Percentiles rank a stretch among this genome's conserved stretches.
Conservation (phyloP, 2,888 invertebrate genomes). For the Hipparchia sbordonii region DNA sequence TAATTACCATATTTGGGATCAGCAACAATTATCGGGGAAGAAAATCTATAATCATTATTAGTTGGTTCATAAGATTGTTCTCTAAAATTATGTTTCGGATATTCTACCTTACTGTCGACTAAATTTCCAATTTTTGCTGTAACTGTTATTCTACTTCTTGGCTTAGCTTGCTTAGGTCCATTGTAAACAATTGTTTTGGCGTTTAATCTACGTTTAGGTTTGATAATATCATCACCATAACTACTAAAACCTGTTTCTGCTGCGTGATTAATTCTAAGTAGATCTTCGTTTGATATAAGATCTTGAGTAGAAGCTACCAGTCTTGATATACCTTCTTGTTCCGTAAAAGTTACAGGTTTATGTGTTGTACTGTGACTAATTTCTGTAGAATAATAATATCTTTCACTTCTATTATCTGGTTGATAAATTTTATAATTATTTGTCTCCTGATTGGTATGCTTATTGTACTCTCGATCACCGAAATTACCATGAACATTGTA, state of each 20-base stretch:
- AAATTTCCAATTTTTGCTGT: slow-evolving; percentile 67
- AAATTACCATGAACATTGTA: slow-evolving; percentile 60
- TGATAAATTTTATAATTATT: slow-evolving; percentile 60
- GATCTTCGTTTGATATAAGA: slow-evolving; percentile 84
- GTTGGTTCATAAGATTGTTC: slow-evolving; percentile 47
- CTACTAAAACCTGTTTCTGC: slow-evolving; percentile 60
- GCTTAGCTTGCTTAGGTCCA: slow-evolving; percentile 42
- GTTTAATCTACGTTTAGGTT: slow-evolving; percentile 54
- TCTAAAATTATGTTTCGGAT: slow-evolving; percentile 47
- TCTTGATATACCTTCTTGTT: slow-evolving; percentile 69
- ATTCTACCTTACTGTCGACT: slow-evolving; percentile 54
- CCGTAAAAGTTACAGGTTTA: slow-evolving; percentile 47
- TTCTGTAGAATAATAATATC: slow-evolving; percentile 59
- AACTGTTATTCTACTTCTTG: slow-evolving; percentile 59
- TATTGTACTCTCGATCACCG: slow-evolving; percentile 57
- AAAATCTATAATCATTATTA: slow-evolving; percentile 62
- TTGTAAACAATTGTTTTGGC: slow-evolving; percentile 23
- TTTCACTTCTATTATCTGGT: slow-evolving; percentile 62
- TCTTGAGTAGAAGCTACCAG: slow-evolving; percentile 83
- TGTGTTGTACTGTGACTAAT: slow-evolving; percentile 46
- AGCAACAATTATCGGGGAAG: slow-evolving; percentile 77
- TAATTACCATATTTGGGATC: slow-evolving; percentile 57
- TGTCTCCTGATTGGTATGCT: slow-evolving; percentile 52
- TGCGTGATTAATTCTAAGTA: slow-evolving; percentile 84
- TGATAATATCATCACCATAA: slow-evolving; percentile 64